These are phyloP conservation scores for Homarus americanus DNA, from an alignment of 1,140 invertebrate species.

Conservation along the genomic window DNA sequence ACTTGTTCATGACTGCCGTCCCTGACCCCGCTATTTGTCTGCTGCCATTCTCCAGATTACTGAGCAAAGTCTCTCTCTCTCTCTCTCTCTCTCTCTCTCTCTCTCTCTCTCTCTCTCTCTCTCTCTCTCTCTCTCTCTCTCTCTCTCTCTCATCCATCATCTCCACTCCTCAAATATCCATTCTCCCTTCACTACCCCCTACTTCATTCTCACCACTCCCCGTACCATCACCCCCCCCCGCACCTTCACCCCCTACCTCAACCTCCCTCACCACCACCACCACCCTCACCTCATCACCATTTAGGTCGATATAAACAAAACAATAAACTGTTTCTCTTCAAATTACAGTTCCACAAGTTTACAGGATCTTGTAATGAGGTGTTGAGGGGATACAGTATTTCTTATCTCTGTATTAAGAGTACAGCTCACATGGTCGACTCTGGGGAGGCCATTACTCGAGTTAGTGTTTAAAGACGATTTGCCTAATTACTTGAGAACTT, in stretches of 20 bases:
- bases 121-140: not conserved
- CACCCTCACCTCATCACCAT: not conserved
- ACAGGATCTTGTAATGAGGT: no score
- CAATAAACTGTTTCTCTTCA: no score
- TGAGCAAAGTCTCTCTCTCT: not conserved
- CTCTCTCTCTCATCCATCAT: slow-evolving; percentile 9
- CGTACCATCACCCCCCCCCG: not conserved
- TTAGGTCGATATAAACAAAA: not conserved
- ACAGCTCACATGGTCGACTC: no score
- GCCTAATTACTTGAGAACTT: no score
- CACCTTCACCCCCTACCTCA: not conserved
- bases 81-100: slow-evolving; percentile 30
- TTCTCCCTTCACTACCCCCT: not conserved
- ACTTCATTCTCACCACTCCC: not conserved
- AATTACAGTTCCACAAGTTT: no score
- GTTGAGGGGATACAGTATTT: no score
- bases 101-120: not conserved
- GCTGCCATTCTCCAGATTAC: not conserved
- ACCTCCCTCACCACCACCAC: not conserved
- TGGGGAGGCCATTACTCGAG: no score
- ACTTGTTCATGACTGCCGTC: no score
- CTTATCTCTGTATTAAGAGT: no score
- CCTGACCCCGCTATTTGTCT: no score
- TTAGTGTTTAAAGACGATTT: no score
- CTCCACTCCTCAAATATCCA: not conserved